Evolutionary conservation across 2,113 vertebrate genomes (phyloP), one percentile per base, ranked within the genome.

Genomic region (Nannobrachium achirus): DNA sequence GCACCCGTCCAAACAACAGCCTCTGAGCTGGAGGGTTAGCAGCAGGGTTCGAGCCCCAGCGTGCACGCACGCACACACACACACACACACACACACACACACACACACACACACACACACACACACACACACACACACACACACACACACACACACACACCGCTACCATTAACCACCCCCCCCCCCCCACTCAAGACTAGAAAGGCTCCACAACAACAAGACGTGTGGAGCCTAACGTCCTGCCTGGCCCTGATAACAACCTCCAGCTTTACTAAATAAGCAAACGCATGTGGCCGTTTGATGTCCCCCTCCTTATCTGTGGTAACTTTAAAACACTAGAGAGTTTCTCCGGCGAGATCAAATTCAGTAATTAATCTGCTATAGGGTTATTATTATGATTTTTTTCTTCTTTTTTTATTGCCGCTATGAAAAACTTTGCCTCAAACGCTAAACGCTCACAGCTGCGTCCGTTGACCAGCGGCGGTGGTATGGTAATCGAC

Each of bases 231-330:
- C 71, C 82, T 73, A 75, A 87, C 88, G 85, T 92, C 86, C 91
- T 93, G 93, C 85, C 89, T 70, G 66, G 81, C 84, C 89, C 91
- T 92, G 93, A 93, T 96, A 96, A 97, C 94, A 94, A 94, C 92
- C 83, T 85, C 75, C 80, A 91, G 92, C 93, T 92, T 94, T 84
- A 89, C 91, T 89, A 93, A 94, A 93, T 89, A 94, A 93, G 92
- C 90, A 93, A 94, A 94, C 94, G 93, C 94, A 93, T 92, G 92
- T 92, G 93, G 86, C 90, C 87, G 82, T 94, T 95, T 96, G 93
- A 94, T 94, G 94, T 93, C 80, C 15, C 14, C 48, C 15, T 25
- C 68, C 89, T 92, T 93, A 93, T 93, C 92, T 78, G 49, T 60
- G 56, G 16, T 76, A 86, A 92, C 87, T 93, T 89, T 82, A 79